Conservation (phyloP, 2,113 vertebrate species). For the Hippolais icterina region DNA sequence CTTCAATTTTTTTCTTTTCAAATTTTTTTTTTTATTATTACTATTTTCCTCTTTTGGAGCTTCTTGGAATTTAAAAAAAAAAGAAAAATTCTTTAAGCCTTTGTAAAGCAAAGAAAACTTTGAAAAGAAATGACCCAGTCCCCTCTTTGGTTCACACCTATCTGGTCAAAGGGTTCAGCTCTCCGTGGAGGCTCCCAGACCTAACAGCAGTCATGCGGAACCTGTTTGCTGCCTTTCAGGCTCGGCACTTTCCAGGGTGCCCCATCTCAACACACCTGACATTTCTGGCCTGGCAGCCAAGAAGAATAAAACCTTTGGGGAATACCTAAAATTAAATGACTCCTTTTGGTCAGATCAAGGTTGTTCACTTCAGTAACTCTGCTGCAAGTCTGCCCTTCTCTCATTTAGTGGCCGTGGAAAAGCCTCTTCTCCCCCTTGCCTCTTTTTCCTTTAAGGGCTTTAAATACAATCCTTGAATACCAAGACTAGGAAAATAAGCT, state of each 20-base stretch:
- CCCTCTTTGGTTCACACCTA: constrained; percentile 81
- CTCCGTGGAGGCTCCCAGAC: constrained; percentile 73
- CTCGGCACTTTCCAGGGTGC: constrained; percentile 64
- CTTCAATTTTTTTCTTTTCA: not conserved
- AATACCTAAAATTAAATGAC: constrained; percentile 75
- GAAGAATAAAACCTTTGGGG: constrained; percentile 80
- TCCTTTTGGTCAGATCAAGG: constrained; percentile 61
- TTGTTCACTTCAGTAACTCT: constrained; percentile 72
- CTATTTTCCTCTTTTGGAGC: not conserved
- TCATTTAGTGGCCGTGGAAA: constrained; percentile 27
- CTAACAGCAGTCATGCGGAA: constrained; percentile 75
- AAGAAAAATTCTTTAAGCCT: not conserved
- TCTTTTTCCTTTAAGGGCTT: not conserved
- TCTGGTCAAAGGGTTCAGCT: constrained; percentile 81
- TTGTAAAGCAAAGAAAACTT: constrained; percentile 59
- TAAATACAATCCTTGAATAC: constrained; percentile 9
- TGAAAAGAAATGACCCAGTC: constrained; percentile 76
- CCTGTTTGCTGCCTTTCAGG: constrained; percentile 75
- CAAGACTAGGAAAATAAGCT: not conserved
- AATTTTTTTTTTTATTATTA: not conserved
- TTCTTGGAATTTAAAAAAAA: not conserved
- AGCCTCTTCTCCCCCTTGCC: not conserved
- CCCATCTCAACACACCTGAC: constrained; percentile 73
- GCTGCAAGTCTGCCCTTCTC: constrained; percentile 42
- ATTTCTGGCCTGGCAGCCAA: constrained; percentile 79